Conservation (phyloP, 2,888 invertebrate species). For the Scaeva pyrastri region DNA sequence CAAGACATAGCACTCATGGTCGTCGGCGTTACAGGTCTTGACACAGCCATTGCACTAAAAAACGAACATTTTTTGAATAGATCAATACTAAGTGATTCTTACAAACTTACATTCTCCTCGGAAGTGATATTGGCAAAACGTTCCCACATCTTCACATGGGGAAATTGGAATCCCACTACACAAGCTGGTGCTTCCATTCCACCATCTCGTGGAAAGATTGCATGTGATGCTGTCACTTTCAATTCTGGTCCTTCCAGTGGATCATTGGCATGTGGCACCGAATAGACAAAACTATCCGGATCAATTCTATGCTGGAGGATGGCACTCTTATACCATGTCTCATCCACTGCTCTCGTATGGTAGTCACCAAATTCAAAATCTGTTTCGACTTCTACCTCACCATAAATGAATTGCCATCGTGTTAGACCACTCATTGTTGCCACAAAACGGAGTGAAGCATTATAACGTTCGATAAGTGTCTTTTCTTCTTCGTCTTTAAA, state of each 20-base stretch:
- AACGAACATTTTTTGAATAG: too few species aligned
- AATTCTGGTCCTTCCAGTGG: conserved; percentile 85
- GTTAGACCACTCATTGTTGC: conserved; percentile 96
- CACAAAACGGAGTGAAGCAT: conserved; percentile 91
- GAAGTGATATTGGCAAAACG: conserved; percentile 89
- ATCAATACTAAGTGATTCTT: too few species aligned
- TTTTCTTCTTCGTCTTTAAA: conserved; percentile 85
- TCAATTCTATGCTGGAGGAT: conserved; percentile 93
- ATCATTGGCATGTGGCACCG: conserved; percentile 87
- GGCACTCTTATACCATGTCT: conserved; percentile 96
- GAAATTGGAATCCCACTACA: conserved; percentile 94
- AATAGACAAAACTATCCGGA: conserved; percentile 90
- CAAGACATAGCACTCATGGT: conserved; percentile 93
- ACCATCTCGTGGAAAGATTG: conserved; percentile 92
- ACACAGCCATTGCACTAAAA: conserved; percentile 85
- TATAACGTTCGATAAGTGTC: conserved; percentile 87
- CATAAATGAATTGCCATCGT: conserved; percentile 91
- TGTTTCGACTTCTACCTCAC: conserved; percentile 85
- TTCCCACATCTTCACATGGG: conserved; percentile 88
- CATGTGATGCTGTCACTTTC: conserved; percentile 92
- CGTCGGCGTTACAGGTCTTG: conserved; percentile 86
- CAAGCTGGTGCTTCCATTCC: conserved; percentile 92
- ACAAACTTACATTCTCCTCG: conserved; percentile 83
- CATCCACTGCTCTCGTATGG: conserved; percentile 92
- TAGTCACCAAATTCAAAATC: conserved; percentile 90